A percentile compares a stretch with the other conserved stretches of the same genome.
phyloP scores from a whole-genome alignment of 2,113 vertebrate species.

The Brienomyrus brachyistius region DNA sequence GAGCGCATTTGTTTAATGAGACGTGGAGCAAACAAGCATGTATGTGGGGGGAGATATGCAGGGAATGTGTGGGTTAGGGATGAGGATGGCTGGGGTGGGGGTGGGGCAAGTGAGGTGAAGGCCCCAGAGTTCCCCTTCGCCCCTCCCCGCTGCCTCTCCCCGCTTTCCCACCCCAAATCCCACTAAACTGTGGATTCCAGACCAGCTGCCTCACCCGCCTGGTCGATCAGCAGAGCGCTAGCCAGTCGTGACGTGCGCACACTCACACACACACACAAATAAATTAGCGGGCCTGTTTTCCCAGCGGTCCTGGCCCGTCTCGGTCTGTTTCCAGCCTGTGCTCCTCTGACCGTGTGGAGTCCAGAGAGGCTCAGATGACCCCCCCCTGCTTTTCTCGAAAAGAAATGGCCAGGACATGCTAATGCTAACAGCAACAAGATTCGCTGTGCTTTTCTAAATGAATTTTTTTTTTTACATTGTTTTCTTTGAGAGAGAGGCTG shows the following conservation, averaged over 20 bases:
- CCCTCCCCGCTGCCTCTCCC: slow-evolving; percentile 18
- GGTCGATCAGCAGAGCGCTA: slow-evolving; percentile 30
- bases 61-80: background rate
- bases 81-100: slow-evolving; percentile 24
- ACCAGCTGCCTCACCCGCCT: slow-evolving; percentile 38
- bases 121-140: slow-evolving; percentile 41
- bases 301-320: background rate
- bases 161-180: slow-evolving; percentile 35
- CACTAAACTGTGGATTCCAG: slow-evolving; percentile 51
- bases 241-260: slow-evolving; percentile 20
- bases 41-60: background rate
- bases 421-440: slow-evolving; percentile 35
- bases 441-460: background rate
- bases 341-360: background rate
- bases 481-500: slow-evolving; percentile 30
- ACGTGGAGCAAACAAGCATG: background rate
- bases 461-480: slow-evolving; percentile 34
- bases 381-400: slow-evolving; percentile 41
- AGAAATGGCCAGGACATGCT: slow-evolving; percentile 23
- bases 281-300: background rate
- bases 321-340: background rate
- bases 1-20: background rate
- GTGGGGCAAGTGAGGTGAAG: slow-evolving; percentile 40
- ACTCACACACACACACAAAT: background rate
- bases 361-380: background rate